Evolutionary conservation across 2,113 vertebrate species (phyloP).

Genomic region (Catharus minimus): DNA sequence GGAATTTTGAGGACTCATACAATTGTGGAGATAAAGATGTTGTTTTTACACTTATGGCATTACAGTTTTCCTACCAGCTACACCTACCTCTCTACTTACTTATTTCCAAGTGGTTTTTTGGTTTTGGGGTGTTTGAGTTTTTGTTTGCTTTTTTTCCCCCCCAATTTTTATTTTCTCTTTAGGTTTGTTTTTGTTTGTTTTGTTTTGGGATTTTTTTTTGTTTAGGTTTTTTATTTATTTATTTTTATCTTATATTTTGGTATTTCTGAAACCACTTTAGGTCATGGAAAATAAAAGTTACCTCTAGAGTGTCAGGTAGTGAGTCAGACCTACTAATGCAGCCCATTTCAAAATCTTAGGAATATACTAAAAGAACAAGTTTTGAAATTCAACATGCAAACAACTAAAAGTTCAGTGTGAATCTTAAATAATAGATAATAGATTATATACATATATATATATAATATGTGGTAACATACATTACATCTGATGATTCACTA

Average conservation of each 20-base stretch:
- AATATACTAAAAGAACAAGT: neutral
- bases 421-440: neutral
- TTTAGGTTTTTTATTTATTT: neutral
- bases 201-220: neutral
- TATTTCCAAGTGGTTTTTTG: neutral
- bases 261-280: neutral
- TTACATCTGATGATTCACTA: neutral
- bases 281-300: neutral
- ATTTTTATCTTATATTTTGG: neutral
- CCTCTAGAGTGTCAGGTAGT: neutral
- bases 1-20: neutral
- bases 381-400: neutral
- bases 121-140: neutral
- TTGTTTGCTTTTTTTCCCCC: neutral
- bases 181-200: neutral
- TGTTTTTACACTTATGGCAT: neutral
- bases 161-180: neutral
- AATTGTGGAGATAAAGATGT: rapidly evolving
- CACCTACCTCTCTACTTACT: neutral
- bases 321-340: neutral
- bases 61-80: neutral
- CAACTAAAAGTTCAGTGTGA: neutral
- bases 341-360: neutral
- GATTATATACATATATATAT: neutral
- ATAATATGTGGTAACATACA: neutral